Conservation (phyloP, 2,888 invertebrate species). For the Tillus elongatus region DNA sequence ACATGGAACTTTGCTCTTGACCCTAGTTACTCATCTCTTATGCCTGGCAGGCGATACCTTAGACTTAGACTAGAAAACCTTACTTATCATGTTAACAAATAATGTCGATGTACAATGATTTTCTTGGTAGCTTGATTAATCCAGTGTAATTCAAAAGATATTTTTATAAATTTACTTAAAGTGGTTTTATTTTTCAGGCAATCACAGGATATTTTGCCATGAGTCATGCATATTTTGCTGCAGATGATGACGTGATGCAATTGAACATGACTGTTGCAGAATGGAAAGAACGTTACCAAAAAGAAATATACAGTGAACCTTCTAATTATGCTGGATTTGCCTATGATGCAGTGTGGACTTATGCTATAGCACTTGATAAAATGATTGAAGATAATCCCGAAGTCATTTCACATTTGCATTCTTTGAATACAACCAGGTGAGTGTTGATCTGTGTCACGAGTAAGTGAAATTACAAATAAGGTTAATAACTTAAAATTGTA, state of each 20-base stretch:
- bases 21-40: too few relatives aligned
- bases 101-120: not conserved
- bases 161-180: constrained; percentile 3
- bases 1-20: too few relatives aligned
- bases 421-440: constrained; percentile 42
- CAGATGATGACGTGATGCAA: constrained; percentile 51
- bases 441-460: too few relatives aligned
- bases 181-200: constrained; percentile 44
- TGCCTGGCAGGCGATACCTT: too few relatives aligned
- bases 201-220: constrained; percentile 65
- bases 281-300: constrained; percentile 49
- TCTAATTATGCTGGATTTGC: constrained; percentile 67
- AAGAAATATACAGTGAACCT: constrained; percentile 12
- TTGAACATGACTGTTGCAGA: constrained; percentile 54
- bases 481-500: too few relatives aligned
- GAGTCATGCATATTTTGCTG: constrained; percentile 58
- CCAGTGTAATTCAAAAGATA: not conserved
- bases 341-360: constrained; percentile 77
- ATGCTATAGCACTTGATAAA: constrained; percentile 60
- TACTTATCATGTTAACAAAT: not conserved
- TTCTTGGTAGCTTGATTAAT: not conserved
- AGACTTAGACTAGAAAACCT: too few relatives aligned
- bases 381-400: constrained; percentile 54
- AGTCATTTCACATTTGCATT: constrained; percentile 48
- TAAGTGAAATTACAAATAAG: too few relatives aligned